Evolutionary conservation across 1,140 invertebrate genomes (phyloP).

Genomic region (Cherax quadricarinatus): DNA sequence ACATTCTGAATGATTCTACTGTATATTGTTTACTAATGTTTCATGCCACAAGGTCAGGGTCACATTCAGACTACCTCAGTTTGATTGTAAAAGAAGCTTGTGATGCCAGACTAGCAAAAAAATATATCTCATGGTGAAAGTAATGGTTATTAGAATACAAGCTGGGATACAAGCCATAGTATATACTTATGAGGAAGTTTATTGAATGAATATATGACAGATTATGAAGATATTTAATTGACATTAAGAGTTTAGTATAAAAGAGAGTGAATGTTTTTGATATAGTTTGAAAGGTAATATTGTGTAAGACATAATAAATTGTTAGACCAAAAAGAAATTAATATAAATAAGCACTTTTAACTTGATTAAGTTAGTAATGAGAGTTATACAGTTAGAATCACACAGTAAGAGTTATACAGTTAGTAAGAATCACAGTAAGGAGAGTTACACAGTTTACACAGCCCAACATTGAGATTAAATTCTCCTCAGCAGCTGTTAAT

Average conservation of each 20-base stretch:
- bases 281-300: not conserved
- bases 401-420: too few relatives aligned
- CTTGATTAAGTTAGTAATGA: too few relatives aligned
- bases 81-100: conserved; percentile 32
- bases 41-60: conserved; percentile 33
- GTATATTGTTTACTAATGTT: not conserved
- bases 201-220: not conserved
- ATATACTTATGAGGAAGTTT: not conserved
- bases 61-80: conserved; percentile 35
- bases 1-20: not conserved
- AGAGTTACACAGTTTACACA: too few relatives aligned
- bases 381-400: too few relatives aligned
- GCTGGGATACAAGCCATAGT: not conserved
- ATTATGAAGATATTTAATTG: not conserved
- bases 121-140: conserved; percentile 2
- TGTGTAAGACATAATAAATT: not conserved
- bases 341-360: not conserved
- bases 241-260: not conserved
- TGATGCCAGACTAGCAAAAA: not conserved
- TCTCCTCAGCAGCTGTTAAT: too few relatives aligned
- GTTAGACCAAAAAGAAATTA: not conserved
- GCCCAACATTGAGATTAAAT: too few relatives aligned
- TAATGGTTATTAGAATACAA: not conserved
- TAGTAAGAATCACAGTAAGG: too few relatives aligned
- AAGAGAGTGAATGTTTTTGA: not conserved